Percentiles rank a stretch among this genome's conserved stretches.
Evolutionary conservation across 2,113 vertebrate genomes (phyloP).

Genomic region (Cavia porcellus): DNA sequence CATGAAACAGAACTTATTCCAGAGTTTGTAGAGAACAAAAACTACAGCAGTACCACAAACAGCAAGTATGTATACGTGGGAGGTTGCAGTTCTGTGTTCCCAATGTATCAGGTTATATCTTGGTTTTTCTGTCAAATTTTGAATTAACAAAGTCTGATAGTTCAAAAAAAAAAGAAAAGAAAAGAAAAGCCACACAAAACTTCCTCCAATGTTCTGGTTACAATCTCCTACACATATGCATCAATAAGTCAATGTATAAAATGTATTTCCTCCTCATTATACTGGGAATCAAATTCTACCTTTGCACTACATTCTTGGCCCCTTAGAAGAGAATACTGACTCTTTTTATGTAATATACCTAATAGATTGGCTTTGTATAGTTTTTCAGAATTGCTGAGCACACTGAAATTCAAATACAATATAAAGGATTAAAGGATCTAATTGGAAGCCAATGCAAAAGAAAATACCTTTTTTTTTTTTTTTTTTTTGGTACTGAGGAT

Average conservation of each 20-base stretch:
- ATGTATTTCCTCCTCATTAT: background rate
- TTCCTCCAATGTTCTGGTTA: background rate
- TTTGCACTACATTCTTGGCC: background rate
- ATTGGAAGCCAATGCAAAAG: background rate
- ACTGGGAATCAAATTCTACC: background rate
- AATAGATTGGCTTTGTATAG: background rate
- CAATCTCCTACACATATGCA: background rate
- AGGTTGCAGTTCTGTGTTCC: background rate
- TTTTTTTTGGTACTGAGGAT: too few species aligned
- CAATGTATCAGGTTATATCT: background rate
- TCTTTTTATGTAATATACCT: background rate
- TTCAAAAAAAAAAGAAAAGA: slow-evolving; percentile 1
- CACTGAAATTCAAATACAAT: slow-evolving; percentile 4
- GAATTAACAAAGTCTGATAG: background rate
- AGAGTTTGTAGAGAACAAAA: background rate
- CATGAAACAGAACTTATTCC: slow-evolving; percentile 13
- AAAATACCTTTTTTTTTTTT: background rate
- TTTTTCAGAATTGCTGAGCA: slow-evolving; percentile 14
- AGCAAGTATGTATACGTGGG: background rate
- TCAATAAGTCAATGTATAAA: background rate
- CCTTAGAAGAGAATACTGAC: background rate
- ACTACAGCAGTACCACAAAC: background rate
- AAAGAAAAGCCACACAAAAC: background rate
- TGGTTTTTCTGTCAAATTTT: background rate
- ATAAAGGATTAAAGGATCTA: background rate